Evolutionary conservation across 2,797 vertebrate genomes (phyloP).

Genomic region (Picus viridis): DNA sequence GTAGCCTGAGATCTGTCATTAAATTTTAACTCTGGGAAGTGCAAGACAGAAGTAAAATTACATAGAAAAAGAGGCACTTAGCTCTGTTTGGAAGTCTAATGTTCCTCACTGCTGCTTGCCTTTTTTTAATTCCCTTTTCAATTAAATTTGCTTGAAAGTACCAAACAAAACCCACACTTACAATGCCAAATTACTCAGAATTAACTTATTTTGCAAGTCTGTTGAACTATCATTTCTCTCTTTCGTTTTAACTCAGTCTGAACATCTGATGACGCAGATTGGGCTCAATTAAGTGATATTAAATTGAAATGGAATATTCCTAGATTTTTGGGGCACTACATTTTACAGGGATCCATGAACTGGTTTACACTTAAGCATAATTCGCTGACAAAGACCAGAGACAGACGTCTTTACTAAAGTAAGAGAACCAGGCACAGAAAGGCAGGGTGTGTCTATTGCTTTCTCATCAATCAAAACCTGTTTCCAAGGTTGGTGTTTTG

Average conservation of each 20-base stretch:
- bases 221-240: background rate
- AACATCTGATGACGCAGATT: background rate
- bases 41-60: background rate
- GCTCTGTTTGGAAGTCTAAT: background rate
- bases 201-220: background rate
- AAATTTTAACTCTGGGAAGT: background rate
- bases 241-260: background rate
- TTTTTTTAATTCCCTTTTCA: background rate
- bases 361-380: background rate
- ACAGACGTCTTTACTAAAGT: background rate
- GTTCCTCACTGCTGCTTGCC: background rate
- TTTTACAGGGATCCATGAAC: background rate
- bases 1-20: background rate
- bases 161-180: background rate
- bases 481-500: background rate
- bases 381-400: background rate
- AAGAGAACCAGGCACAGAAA: background rate
- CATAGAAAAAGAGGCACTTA: background rate
- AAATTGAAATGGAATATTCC: background rate
- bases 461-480: background rate
- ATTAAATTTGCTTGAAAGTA: background rate
- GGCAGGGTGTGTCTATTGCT: background rate
- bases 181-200: background rate
- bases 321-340: background rate
- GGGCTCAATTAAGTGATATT: background rate